A percentile compares a stretch with the other conserved stretches of the same genome.
Evolutionary conservation across 2,113 vertebrate species (phyloP).

Genomic region (Octodon degus): DNA sequence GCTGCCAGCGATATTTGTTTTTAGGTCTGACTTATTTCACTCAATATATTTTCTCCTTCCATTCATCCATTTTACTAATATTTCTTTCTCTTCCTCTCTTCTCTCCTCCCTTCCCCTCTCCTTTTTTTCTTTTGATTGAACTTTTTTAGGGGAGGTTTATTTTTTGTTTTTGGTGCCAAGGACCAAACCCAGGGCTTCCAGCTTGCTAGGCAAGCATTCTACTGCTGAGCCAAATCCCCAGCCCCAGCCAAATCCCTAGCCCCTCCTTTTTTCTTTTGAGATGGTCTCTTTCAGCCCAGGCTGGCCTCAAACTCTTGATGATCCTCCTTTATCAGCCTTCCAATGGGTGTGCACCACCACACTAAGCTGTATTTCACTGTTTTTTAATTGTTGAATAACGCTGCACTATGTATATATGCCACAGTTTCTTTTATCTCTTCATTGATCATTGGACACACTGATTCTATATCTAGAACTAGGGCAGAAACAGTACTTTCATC

Average conservation of each 20-base stretch:
- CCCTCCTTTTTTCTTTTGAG: background rate
- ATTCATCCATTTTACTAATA: background rate
- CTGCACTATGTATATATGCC: background rate
- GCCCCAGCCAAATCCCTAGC: no score
- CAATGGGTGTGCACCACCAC: background rate
- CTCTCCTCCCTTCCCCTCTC: no score
- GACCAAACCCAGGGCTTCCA: no score
- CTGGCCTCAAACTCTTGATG: background rate
- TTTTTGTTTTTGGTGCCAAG: no score
- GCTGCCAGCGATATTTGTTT: no score
- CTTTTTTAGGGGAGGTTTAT: no score
- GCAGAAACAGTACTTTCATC: background rate
- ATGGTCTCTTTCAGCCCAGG: background rate
- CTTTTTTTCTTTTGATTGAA: no score
- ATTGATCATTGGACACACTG: background rate
- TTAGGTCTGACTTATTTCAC: background rate
- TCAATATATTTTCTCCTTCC: background rate
- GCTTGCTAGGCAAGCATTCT: no score
- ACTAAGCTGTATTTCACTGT: background rate
- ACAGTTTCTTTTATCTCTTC: no score
- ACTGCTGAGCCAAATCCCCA: no score
- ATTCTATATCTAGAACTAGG: background rate
- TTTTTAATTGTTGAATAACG: background rate
- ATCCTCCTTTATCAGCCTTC: background rate
- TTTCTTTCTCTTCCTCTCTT: background rate